Evolutionary conservation across 1,140 invertebrate species (phyloP).

Genomic region (Leucophenga varia): DNA sequence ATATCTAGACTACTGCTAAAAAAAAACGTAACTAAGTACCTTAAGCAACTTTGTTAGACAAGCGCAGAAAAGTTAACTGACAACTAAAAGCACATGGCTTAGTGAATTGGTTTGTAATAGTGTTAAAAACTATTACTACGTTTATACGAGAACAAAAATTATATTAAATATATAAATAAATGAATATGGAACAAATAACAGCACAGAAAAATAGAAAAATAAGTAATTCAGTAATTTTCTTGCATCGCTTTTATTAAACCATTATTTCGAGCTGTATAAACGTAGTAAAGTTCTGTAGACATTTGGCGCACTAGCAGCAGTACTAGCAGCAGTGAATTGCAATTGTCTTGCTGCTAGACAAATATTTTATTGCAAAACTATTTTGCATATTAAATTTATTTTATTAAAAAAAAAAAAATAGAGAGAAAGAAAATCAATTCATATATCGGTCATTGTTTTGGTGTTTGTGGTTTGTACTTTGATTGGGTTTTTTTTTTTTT

Average conservation of each 20-base stretch:
- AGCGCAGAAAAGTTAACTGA: slow-evolving; percentile 6
- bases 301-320: slow-evolving; percentile 31
- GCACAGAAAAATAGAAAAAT: too few species aligned
- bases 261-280: too few species aligned
- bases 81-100: slow-evolving; percentile 8
- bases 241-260: too few species aligned
- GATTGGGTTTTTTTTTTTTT: slow-evolving; percentile 1
- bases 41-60: slow-evolving; percentile 7
- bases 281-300: too few species aligned
- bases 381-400: slow-evolving; percentile 54
- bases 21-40: too few species aligned
- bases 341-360: slow-evolving; percentile 36
- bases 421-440: slow-evolving; percentile 27
- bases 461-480: not conserved
- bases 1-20: too few species aligned
- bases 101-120: too few species aligned
- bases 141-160: too few species aligned
- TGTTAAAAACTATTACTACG: too few species aligned
- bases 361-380: slow-evolving; percentile 52
- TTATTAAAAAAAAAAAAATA: slow-evolving; percentile 41
- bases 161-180: too few species aligned
- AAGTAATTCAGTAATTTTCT: too few species aligned
- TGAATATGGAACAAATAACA: too few species aligned
- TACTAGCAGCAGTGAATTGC: slow-evolving; percentile 1
- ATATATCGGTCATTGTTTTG: not conserved